Percentiles rank a stretch among this genome's conserved stretches.
Evolutionary conservation across 2,888 invertebrate genomes (phyloP).

Genomic region (Stratiomys singularior): DNA sequence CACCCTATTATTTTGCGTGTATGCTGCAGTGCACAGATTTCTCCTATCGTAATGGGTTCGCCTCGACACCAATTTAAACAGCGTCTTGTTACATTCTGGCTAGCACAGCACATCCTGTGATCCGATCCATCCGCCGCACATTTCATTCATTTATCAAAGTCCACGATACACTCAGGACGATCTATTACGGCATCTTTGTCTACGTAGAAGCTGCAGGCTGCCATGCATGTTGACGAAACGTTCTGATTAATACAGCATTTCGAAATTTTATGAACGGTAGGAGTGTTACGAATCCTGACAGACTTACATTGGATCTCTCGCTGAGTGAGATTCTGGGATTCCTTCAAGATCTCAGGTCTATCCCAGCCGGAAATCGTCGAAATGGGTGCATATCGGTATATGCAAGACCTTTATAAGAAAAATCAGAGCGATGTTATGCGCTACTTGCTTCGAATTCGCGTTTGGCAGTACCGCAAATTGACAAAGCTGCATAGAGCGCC

Average conservation of each 20-base stretch:
- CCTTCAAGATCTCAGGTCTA: conserved; percentile 66
- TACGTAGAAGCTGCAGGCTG: conserved; percentile 84
- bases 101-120: conserved; percentile 85
- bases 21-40: conserved; percentile 77
- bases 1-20: conserved; percentile 82
- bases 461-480: conserved; percentile 98
- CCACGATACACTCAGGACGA: conserved; percentile 81
- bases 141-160: conserved; percentile 86
- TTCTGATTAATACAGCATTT: conserved; percentile 85
- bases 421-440: conserved; percentile 99
- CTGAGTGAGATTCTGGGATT: conserved; percentile 44
- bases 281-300: conserved; percentile 74
- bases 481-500: conserved; percentile 95
- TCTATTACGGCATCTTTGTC: conserved; percentile 86
- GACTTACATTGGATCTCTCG: too few relatives aligned
- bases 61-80: conserved; percentile 89
- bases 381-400: conserved; percentile 99
- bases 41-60: conserved; percentile 72
- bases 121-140: conserved; percentile 86
- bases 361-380: conserved; percentile 65
- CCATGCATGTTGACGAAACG: conserved; percentile 81
- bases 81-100: conserved; percentile 80
- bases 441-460: conserved; percentile 93
- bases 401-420: conserved; percentile 98
- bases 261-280: conserved; percentile 76